Evolutionary conservation across 2,888 invertebrate species (phyloP).

Genomic region (Cordylochernes scorpioides): DNA sequence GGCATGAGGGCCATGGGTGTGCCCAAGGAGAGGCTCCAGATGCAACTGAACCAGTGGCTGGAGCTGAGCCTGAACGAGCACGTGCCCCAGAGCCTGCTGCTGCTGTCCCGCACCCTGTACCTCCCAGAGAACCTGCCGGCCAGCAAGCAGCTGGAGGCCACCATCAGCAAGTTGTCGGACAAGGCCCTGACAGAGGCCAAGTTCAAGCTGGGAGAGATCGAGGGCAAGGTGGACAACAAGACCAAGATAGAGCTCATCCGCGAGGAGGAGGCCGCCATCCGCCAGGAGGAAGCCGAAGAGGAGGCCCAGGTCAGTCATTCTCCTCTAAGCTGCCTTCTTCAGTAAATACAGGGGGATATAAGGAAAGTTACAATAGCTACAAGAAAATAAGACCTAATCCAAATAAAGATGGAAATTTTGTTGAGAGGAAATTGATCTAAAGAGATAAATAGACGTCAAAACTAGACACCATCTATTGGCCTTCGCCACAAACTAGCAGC

Average conservation of each 20-base stretch:
- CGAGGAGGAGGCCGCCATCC: conserved; percentile 60
- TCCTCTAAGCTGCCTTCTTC: no score
- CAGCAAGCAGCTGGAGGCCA: conserved; percentile 70
- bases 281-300: conserved; percentile 48
- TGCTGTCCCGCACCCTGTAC: conserved; percentile 63
- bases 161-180: conserved; percentile 67
- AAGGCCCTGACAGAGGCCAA: conserved; percentile 60
- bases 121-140: conserved; percentile 72
- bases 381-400: no score
- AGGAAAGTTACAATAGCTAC: no score
- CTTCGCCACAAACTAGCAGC: no score
- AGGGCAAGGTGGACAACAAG: conserved; percentile 77
- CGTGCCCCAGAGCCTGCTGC: conserved; percentile 71
- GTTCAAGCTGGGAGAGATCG: conserved; percentile 74
- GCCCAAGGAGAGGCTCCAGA: conserved; percentile 50
- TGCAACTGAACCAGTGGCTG: conserved; percentile 75
- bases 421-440: no score
- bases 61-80: conserved; percentile 78
- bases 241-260: conserved; percentile 63
- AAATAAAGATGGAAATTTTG: no score
- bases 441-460: no score
- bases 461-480: no score
- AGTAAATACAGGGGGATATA: no score
- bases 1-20: conserved; percentile 95
- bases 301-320: no score